These are phyloP conservation scores for Grallaria varia DNA, from an alignment of 2,113 vertebrate species.

Conservation along the genomic window DNA sequence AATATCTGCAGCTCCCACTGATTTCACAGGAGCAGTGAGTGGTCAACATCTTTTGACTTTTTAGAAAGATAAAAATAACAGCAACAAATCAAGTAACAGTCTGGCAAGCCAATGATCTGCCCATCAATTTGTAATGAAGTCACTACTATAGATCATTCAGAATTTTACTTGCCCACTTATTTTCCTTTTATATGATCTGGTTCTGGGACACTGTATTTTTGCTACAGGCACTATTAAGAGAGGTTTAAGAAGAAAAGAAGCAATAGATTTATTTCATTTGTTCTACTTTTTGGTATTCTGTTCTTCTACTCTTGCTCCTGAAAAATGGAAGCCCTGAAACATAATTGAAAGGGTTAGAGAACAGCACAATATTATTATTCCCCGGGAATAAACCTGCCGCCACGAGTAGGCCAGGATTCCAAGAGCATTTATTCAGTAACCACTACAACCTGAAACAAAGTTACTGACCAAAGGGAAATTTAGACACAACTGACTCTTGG, in stretches of 20 bases:
- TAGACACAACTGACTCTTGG: background rate
- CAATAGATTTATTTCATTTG: background rate
- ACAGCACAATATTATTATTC: background rate
- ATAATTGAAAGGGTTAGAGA: background rate
- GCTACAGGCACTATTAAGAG: background rate
- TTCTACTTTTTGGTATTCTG: background rate
- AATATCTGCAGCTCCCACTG: background rate
- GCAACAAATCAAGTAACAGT: background rate
- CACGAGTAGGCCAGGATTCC: background rate
- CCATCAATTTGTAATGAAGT: background rate
- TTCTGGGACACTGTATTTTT: background rate
- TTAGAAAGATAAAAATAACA: background rate
- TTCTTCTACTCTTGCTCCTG: background rate
- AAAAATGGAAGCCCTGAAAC: background rate
- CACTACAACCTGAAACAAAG: background rate
- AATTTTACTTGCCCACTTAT: background rate
- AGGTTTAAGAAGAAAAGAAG: background rate
- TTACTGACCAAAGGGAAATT: background rate
- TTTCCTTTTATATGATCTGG: background rate
- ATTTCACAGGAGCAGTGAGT: background rate
- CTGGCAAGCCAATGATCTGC: background rate
- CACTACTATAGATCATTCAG: background rate
- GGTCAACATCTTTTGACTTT: background rate
- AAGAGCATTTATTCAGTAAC: background rate
- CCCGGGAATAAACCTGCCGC: background rate